A percentile compares a stretch with the other conserved stretches of the same genome.
Conservation (phyloP, 1,140 invertebrate genomes). For the Adoxophyes honmai region DNA sequence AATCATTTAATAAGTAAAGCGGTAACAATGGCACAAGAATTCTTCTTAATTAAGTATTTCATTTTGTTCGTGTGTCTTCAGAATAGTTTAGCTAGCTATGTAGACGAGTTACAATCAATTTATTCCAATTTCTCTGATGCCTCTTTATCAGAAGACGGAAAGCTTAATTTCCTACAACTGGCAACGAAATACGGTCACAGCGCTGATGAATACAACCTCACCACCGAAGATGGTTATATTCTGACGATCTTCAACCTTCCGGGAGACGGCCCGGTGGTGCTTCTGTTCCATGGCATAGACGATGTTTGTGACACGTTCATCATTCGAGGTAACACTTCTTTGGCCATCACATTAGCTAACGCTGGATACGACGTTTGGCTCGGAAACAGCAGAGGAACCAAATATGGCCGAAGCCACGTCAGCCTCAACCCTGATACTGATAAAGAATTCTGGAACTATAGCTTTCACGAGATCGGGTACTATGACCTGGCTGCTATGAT, state of each 20-base stretch:
- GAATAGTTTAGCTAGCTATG: too few species aligned
- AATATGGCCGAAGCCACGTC: slow-evolving; percentile 77
- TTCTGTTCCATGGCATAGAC: slow-evolving; percentile 82
- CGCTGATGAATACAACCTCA: slow-evolving; percentile 16
- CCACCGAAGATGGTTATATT: slow-evolving; percentile 28
- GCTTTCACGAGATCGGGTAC: slow-evolving; percentile 78
- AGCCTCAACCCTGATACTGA: slow-evolving; percentile 45
- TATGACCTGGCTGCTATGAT: slow-evolving; percentile 81
- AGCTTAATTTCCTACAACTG: slow-evolving; percentile 19
- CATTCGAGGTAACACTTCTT: slow-evolving; percentile 77
- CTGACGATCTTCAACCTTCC: slow-evolving; percentile 24
- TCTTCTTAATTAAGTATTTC: too few species aligned
- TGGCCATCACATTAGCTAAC: slow-evolving; percentile 79
- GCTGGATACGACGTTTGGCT: slow-evolving; percentile 83
- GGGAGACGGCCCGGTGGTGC: slow-evolving; percentile 49
- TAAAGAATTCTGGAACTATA: slow-evolving; percentile 77
- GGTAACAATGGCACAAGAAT: too few species aligned
- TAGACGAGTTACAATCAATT: background rate
- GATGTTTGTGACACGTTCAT: slow-evolving; percentile 81
- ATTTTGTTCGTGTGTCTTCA: too few species aligned
- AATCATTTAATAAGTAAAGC: too few species aligned
- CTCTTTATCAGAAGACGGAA: background rate
- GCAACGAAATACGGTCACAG: slow-evolving; percentile 22
- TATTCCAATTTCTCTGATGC: background rate
- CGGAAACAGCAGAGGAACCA: slow-evolving; percentile 80